Conservation (phyloP, 2,888 invertebrate genomes). For the Fragum whitleyi region DNA sequence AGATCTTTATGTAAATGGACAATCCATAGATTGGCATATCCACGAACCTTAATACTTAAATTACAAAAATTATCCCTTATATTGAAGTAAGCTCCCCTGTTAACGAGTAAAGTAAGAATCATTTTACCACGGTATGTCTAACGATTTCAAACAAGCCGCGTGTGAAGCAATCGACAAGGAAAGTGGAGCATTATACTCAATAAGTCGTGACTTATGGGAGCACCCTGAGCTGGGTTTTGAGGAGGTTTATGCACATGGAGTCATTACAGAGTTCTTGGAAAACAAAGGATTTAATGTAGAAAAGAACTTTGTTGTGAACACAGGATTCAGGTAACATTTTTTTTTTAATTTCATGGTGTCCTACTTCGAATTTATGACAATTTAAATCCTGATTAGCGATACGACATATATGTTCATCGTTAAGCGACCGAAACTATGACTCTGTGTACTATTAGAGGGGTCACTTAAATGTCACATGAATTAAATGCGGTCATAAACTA, state of each 20-base stretch:
- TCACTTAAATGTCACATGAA: too few relatives aligned
- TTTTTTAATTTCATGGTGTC: background rate
- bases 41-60: too few relatives aligned
- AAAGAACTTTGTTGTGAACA: slow-evolving; percentile 71
- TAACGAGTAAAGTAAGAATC: too few relatives aligned
- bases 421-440: too few relatives aligned
- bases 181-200: slow-evolving; percentile 63
- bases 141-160: slow-evolving; percentile 36
- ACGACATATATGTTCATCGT: too few relatives aligned
- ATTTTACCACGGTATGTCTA: background rate
- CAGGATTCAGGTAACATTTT: slow-evolving; percentile 71
- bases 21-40: too few relatives aligned
- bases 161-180: slow-evolving; percentile 53
- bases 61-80: too few relatives aligned
- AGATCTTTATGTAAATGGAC: too few relatives aligned
- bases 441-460: too few relatives aligned
- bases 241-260: slow-evolving; percentile 72
- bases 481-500: too few relatives aligned
- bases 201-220: slow-evolving; percentile 81
- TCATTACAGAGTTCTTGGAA: slow-evolving; percentile 77
- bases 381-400: too few relatives aligned
- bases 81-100: too few relatives aligned
- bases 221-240: slow-evolving; percentile 80
- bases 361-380: slow-evolving; percentile 19
- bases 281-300: slow-evolving; percentile 76